Conservation (phyloP, 2,797 vertebrate genomes). For the Tadarida brasiliensis region DNA sequence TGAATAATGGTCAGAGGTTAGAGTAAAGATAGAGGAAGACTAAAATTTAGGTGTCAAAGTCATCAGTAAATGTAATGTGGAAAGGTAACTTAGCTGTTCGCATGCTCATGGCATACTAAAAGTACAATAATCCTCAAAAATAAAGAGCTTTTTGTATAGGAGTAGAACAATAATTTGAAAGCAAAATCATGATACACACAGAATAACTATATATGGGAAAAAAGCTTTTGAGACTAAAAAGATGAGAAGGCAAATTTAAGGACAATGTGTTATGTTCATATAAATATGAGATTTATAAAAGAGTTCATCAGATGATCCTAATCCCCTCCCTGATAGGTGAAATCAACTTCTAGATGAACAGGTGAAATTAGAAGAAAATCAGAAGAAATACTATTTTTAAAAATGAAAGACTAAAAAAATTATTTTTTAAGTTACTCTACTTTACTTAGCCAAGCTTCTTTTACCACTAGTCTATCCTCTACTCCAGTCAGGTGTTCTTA, state of each 20-base stretch:
- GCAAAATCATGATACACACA: neutral
- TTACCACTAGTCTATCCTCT: neutral
- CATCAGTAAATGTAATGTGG: neutral
- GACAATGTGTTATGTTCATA: neutral
- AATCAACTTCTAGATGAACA: neutral
- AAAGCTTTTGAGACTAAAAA: neutral
- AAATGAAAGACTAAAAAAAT: neutral
- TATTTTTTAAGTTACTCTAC: neutral
- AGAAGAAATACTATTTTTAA: neutral
- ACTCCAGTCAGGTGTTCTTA: neutral
- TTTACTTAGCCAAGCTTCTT: neutral
- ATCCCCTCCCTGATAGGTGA: neutral
- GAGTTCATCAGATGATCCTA: neutral
- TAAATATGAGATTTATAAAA: neutral
- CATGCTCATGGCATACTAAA: neutral
- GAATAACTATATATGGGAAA: neutral
- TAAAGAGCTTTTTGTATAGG: neutral
- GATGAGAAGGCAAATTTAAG: neutral
- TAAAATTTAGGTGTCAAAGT: conserved; percentile 9
- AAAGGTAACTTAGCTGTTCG: conserved; percentile 14
- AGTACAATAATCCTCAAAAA: neutral
- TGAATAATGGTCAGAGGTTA: neutral
- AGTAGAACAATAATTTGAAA: conserved; percentile 19
- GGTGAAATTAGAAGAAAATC: neutral
- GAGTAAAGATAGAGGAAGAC: neutral